Evolutionary conservation across 2,888 invertebrate species (phyloP), one percentile per base, ranked within the genome.

Genomic region (Tetranychus piercei): DNA sequence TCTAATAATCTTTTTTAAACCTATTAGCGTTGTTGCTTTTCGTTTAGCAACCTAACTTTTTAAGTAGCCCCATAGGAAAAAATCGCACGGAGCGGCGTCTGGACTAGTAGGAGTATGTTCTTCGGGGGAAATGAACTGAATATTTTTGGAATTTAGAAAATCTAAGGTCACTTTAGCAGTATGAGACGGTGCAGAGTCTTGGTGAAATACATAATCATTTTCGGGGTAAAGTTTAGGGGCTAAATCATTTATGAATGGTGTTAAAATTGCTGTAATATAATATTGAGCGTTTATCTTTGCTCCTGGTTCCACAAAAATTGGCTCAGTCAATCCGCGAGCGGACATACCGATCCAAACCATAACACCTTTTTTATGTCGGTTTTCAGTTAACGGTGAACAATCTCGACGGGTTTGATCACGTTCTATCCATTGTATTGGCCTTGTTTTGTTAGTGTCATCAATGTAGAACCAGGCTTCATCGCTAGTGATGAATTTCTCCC

Each of bases 341-440:
- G 72, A 75, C 23, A 75, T 75, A 43, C 44, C 72, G 9, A 44
- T 67, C 72, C 75, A 75, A 18, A 75, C 64, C 75, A 75, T 75
- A 18, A 75, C 72, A 15, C 72, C 67, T 15, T 73, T 73, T 18
- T 18, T 20, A 5, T 73, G 73, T 15, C 18, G 18, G 1, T 44
- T 15, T 1, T 9, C 11, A n/a, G 73, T 73, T 8, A n/a, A 18
- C 20, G 43, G 18, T 20, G 45, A 44, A 6, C n/a, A 15, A 9
- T 73, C 73, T 55, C 11, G 45, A 8, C 44, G 44, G 1, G 15
- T 20, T 64, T 72, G n/a, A 11, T 64, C 65, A 11, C 23, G n/a
- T n/a, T 7, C 15, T 0, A 74, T 9, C 18, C 71, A 74, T 74
- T 74, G 74, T 1, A 72, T 43, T 7, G 43, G 22, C 8, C 64